These are phyloP conservation scores for Meriones unguiculatus DNA, from an alignment of 2,113 vertebrate species.

Conservation along the genomic window DNA sequence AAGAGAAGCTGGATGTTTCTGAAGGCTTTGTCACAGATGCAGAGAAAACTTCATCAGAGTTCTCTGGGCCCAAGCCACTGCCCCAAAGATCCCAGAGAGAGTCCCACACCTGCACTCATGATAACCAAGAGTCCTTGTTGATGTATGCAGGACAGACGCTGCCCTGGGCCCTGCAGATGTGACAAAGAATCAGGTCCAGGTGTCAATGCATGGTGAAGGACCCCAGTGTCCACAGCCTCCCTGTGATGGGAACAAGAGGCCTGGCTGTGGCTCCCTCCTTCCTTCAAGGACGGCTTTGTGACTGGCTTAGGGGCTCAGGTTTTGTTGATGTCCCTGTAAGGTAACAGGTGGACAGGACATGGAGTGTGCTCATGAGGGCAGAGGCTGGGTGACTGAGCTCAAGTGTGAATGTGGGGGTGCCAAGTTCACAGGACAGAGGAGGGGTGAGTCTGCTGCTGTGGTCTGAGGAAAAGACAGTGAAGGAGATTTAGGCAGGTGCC, in stretches of 20 bases:
- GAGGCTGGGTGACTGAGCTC: not conserved
- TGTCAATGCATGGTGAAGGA: not conserved
- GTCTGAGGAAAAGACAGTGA: not conserved
- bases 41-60: not conserved
- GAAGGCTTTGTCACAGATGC: not conserved
- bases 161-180: not conserved
- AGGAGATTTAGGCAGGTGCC: not conserved
- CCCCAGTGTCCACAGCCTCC: fast-evolving
- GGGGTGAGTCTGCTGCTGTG: not conserved
- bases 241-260: not conserved
- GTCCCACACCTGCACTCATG: not conserved
- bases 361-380: not conserved
- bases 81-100: not conserved
- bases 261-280: fast-evolving
- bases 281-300: not conserved
- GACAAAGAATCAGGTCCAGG: not conserved
- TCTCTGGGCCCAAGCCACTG: not conserved
- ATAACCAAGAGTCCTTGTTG: not conserved
- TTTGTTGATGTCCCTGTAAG: not conserved
- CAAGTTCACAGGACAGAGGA: not conserved
- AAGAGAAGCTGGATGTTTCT: not conserved
- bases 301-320: not conserved
- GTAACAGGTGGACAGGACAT: not conserved
- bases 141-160: not conserved
- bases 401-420: too few species aligned